Percentiles rank a stretch among this genome's conserved stretches.
phyloP scores from a whole-genome alignment of 1,140 invertebrate genomes.

The Caenorhabditis latens region DNA sequence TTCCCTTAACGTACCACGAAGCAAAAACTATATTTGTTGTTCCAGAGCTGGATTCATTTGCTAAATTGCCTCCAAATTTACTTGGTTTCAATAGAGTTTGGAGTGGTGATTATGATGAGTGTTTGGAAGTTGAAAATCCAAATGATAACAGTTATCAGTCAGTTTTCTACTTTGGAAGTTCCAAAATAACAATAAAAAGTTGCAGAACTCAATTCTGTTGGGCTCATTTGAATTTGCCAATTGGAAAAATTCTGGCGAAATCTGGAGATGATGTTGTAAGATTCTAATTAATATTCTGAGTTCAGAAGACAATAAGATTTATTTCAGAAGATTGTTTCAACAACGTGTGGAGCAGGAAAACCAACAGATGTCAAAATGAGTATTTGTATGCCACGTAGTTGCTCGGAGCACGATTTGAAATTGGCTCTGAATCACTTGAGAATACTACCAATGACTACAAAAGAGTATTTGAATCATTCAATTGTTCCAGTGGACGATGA shows the following conservation, averaged over 20 bases:
- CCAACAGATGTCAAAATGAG: slow-evolving; percentile 16
- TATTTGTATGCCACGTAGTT: slow-evolving; percentile 21
- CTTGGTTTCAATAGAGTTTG: slow-evolving; percentile 11
- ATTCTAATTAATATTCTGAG: not conserved
- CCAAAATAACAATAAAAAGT: not conserved
- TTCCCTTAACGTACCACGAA: not conserved
- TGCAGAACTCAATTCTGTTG: slow-evolving; percentile 10
- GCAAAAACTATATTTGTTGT: no score
- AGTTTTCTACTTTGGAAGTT: not conserved
- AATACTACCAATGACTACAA: not conserved
- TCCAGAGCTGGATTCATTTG: not conserved
- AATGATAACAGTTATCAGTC: not conserved
- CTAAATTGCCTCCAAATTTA: not conserved
- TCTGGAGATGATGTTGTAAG: not conserved
- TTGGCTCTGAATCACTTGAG: not conserved
- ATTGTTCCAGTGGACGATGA: not conserved
- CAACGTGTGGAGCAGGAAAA: slow-evolving; percentile 3
- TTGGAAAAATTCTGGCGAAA: not conserved
- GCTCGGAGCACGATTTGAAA: slow-evolving; percentile 12
- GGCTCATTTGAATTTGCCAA: slow-evolving; percentile 4
- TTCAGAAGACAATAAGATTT: not conserved
- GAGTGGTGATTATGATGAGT: slow-evolving; percentile 9
- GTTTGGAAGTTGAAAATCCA: slow-evolving; percentile 1
- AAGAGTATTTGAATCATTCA: not conserved
- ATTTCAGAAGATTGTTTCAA: not conserved